phyloP scores from a whole-genome alignment of 2,113 vertebrate species.

The Agapornis roseicollis region DNA sequence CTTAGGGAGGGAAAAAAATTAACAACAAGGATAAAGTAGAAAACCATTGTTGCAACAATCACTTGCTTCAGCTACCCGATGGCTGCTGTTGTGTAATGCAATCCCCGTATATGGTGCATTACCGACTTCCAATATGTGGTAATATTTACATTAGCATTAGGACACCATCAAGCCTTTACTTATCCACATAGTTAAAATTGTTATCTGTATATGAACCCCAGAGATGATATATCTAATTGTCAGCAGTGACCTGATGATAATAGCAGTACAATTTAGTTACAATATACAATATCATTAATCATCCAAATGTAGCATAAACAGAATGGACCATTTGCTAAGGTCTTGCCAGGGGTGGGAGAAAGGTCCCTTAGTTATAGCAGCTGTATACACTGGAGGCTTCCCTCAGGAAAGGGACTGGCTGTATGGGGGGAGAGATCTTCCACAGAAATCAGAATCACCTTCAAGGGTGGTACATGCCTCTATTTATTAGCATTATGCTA shows the following conservation, averaged over 20 bases:
- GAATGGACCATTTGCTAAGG: slow-evolving; percentile 56
- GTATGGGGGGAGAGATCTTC: background rate
- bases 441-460: slow-evolving; percentile 28
- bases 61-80: background rate
- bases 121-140: slow-evolving; percentile 41
- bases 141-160: slow-evolving; percentile 72
- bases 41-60: background rate
- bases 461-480: slow-evolving; percentile 65
- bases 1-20: background rate
- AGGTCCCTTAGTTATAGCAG: slow-evolving; percentile 1
- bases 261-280: slow-evolving; percentile 82
- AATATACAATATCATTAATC: slow-evolving; percentile 77
- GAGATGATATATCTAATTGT: slow-evolving; percentile 83
- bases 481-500: slow-evolving; percentile 81
- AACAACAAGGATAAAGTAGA: background rate
- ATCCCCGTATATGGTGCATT: background rate
- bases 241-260: slow-evolving; percentile 82
- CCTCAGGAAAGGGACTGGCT: background rate
- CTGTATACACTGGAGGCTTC: background rate
- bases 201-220: slow-evolving; percentile 78
- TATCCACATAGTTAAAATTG: slow-evolving; percentile 79
- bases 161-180: slow-evolving; percentile 62
- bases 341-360: slow-evolving; percentile 14
- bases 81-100: background rate
- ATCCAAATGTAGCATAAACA: slow-evolving; percentile 69